A percentile compares a stretch with the other conserved stretches of the same genome.
Evolutionary conservation across 2,888 invertebrate species (phyloP).

Genomic region (Luperina testacea): DNA sequence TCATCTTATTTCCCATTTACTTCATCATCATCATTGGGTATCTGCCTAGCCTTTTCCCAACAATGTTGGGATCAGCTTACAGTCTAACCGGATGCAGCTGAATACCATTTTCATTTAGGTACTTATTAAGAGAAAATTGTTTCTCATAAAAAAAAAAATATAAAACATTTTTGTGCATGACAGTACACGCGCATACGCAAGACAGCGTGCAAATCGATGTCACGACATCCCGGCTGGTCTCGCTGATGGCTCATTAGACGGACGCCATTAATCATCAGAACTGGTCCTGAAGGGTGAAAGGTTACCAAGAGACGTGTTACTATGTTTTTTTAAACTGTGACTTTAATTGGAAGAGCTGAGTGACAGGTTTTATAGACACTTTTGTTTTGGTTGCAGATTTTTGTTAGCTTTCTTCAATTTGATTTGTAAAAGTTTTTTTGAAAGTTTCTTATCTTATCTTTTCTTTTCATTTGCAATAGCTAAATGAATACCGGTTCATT

Average conservation of each 20-base stretch:
- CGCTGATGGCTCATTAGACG: slow-evolving; percentile 72
- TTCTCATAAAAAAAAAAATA: background rate
- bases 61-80: background rate
- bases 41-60: background rate
- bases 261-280: slow-evolving; percentile 76
- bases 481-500: too few species aligned
- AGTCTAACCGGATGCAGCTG: background rate
- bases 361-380: slow-evolving; percentile 17
- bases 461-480: background rate
- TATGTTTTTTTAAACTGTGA: slow-evolving; percentile 4
- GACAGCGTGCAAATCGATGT: slow-evolving; percentile 74
- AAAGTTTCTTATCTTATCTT: too few species aligned
- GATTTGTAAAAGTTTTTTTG: too few species aligned
- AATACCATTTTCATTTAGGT: background rate
- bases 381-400: background rate
- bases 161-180: slow-evolving; percentile 40
- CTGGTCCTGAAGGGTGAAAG: slow-evolving; percentile 73
- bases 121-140: background rate
- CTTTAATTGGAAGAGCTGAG: slow-evolving; percentile 32
- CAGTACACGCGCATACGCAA: slow-evolving; percentile 65
- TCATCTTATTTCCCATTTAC: background rate
- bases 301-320: slow-evolving; percentile 62
- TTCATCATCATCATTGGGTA: background rate
- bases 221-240: slow-evolving; percentile 66
- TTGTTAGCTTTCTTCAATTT: background rate